These are phyloP conservation scores for Lasioglossum vierecki DNA, from an alignment of 2,888 invertebrate genomes.

Conservation along the genomic window DNA sequence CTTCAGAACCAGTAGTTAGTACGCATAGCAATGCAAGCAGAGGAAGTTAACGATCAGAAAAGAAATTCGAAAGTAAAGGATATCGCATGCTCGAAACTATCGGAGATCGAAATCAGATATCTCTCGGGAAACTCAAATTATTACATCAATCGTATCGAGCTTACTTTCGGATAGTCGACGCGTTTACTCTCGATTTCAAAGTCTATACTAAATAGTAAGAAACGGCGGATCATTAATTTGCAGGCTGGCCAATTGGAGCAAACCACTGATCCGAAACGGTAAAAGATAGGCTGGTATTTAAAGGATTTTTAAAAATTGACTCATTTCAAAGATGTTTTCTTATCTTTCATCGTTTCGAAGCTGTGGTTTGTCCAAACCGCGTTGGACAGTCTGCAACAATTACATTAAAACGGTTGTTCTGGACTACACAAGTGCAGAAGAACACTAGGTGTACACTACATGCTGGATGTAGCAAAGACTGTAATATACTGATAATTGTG, in stretches of 20 bases:
- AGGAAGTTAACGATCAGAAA: constrained; percentile 79
- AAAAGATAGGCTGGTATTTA: background rate
- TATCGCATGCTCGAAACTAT: constrained; percentile 67
- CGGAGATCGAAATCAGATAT: constrained; percentile 15
- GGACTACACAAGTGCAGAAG: constrained; percentile 70
- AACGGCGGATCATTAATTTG: background rate
- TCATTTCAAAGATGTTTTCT: background rate
- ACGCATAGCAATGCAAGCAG: constrained; percentile 82
- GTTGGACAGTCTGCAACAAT: constrained; percentile 19
- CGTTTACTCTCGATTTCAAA: background rate
- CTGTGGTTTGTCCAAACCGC: background rate
- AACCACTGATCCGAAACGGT: background rate
- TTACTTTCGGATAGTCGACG: background rate
- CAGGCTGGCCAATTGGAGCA: background rate
- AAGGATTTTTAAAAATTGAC: no score
- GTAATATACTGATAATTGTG: constrained; percentile 33
- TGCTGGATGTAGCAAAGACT: constrained; percentile 71
- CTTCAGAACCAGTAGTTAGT: constrained; percentile 84
- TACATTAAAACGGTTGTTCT: constrained; percentile 15
- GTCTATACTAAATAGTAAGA: background rate
- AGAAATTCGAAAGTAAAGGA: constrained; percentile 65
- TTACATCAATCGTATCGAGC: constrained; percentile 19
- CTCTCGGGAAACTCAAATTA: background rate
- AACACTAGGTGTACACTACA: constrained; percentile 71
- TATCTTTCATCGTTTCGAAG: background rate